A percentile compares a stretch with the other conserved stretches of the same genome.
These are phyloP conservation scores for Bellardia pandia DNA, from an alignment of 2,888 invertebrate species.

Conservation along the genomic window DNA sequence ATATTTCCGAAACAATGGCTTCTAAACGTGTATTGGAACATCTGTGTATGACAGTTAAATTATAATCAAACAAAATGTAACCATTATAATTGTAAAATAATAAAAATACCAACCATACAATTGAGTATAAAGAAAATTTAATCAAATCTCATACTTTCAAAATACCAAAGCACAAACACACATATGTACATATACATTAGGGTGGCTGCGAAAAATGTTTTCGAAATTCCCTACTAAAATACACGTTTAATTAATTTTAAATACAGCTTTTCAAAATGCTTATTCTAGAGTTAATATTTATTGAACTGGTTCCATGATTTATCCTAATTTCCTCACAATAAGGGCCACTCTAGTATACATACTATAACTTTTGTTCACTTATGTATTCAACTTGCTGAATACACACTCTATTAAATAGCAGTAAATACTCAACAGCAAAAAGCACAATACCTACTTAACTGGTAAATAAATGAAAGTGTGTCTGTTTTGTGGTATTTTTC, in stretches of 20 bases:
- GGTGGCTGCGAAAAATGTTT: no score
- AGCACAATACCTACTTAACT: not conserved
- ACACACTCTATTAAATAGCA: not conserved
- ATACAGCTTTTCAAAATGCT: no score
- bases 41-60: conserved; percentile 75
- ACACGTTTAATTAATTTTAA: not conserved
- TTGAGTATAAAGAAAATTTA: conserved; percentile 24
- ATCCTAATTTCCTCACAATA: not conserved
- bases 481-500: not conserved
- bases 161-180: not conserved
- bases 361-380: not conserved
- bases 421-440: not conserved
- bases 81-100: not conserved
- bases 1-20: conserved; percentile 83
- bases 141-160: not conserved
- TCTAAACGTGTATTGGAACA: conserved; percentile 84
- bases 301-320: no score
- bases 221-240: not conserved
- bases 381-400: not conserved
- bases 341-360: not conserved
- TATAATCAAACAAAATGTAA: conserved; percentile 37
- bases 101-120: not conserved
- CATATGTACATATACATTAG: not conserved
- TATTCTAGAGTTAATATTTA: no score
- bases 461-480: not conserved